Base-by-base conservation (phyloP, 1,140 invertebrate species). In the Drosophila ironensis region DNA sequence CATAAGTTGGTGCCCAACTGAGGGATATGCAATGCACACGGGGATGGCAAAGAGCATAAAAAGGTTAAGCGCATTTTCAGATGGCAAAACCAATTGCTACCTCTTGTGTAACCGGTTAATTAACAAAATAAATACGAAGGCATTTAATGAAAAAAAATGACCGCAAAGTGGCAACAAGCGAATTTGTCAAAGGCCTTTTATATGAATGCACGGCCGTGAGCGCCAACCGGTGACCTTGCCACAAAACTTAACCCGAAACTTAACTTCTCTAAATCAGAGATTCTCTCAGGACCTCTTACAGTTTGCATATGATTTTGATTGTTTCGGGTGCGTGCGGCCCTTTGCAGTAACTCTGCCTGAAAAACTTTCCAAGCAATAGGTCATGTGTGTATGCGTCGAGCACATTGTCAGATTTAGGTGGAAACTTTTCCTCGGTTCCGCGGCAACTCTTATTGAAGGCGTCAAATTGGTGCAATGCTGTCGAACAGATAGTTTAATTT, bases 331-430 rank as follows among this genome's bases (percentile, higher is more conserved):
- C 51, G 56, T 48, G 9, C 37, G 30, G 47, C 30, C 16, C 51
- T 53, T 50, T 64, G 44, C 61, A 61, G 38, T 41, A 45, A 45
- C 20, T 50, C 28, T 17, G 1, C 27, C 33, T 27, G 45, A 33
- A 63, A 82, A 81, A 63, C 59, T 82, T 82, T 45, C 2, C 2
- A 28, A 0, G 7, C 30, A 42, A 12, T n/a, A n/a, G n/a, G n/a
- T n/a, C n/a, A n/a, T 17, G 12, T 14, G 63, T 30, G 22, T 45
- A 20, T 41, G 44, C 19, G 64, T 16, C 17, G 50, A 47, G 57
- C 52, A 77, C 42, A 69, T 82, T 82, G 69, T 64, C 77, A 70
- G 78, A 54, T 82, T 82, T 77, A 82, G 72, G 72, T 77, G 78
- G 77, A 81, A 82, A 82, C 68, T 82, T 82, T 82, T 6, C 69